phyloP scores from a whole-genome alignment of 2,888 invertebrate species.

The Phragmatobia fuliginosa region DNA sequence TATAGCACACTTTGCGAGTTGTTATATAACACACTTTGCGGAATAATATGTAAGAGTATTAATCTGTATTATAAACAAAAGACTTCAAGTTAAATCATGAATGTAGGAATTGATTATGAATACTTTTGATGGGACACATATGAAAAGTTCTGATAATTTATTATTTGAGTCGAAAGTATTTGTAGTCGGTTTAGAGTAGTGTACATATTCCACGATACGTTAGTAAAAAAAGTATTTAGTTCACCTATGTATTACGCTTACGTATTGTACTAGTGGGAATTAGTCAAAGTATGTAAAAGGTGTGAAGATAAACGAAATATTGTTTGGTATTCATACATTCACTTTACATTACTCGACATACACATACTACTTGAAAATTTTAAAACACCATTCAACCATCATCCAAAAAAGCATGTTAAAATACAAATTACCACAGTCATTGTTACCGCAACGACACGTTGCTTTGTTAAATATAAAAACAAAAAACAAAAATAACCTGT shows the following conservation, averaged over 20 bases:
- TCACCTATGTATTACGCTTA: slow-evolving; percentile 42
- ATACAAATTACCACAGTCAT: neutral
- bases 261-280: slow-evolving; percentile 31
- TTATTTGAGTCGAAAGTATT: slow-evolving; percentile 43
- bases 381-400: neutral
- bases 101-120: slow-evolving; percentile 35
- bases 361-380: no score
- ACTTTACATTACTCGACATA: no score
- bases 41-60: neutral
- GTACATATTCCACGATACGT: slow-evolving; percentile 46
- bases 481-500: neutral
- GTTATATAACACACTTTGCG: slow-evolving; percentile 10
- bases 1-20: slow-evolving; percentile 16
- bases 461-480: neutral
- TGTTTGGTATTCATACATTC: no score
- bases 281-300: neutral
- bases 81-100: slow-evolving; percentile 17
- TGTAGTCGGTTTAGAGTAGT: slow-evolving; percentile 38
- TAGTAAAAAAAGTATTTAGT: slow-evolving; percentile 34
- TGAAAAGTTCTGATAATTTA: slow-evolving; percentile 34
- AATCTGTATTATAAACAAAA: slow-evolving; percentile 13
- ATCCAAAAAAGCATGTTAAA: neutral
- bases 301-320: neutral
- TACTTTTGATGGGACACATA: slow-evolving; percentile 39
- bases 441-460: neutral